These are phyloP conservation scores for Drosophila paucipuncta DNA, from an alignment of 2,888 invertebrate genomes.

Conservation along the genomic window DNA sequence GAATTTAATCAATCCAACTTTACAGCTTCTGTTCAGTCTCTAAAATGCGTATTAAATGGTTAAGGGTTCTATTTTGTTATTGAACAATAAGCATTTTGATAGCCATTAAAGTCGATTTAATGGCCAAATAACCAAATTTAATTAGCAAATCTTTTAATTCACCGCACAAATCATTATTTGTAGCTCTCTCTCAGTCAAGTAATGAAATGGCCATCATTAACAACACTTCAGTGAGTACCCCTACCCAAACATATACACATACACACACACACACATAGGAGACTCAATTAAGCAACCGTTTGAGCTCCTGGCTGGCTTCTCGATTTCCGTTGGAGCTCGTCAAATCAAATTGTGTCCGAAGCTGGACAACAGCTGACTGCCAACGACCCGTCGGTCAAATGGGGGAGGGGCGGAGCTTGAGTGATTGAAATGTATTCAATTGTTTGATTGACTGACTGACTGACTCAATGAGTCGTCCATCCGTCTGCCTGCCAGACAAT, in stretches of 20 bases:
- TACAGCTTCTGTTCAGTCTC: not conserved
- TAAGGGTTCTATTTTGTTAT: not conserved
- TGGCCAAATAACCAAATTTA: constrained; percentile 17
- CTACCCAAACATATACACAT: constrained; percentile 2
- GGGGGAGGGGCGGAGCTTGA: constrained; percentile 22
- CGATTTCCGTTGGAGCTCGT: constrained; percentile 37
- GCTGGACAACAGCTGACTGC: constrained; percentile 24
- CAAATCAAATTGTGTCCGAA: constrained; percentile 66
- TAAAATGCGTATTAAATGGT: not conserved
- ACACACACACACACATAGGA: not conserved
- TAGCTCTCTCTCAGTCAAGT: not conserved
- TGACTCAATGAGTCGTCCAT: constrained; percentile 29
- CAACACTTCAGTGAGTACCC: constrained; percentile 30
- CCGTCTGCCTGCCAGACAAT: constrained; percentile 54
- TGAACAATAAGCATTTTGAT: not conserved
- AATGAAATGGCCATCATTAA: constrained; percentile 41
- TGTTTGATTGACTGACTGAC: constrained; percentile 71
- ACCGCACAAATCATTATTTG: constrained; percentile 27
- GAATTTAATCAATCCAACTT: not conserved
- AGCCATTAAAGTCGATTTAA: not conserved
- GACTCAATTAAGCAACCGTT: constrained; percentile 41
- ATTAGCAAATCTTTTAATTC: constrained; percentile 27
- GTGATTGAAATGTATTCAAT: constrained; percentile 81
- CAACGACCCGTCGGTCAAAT: constrained; percentile 8
- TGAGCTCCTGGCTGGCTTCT: constrained; percentile 12